These are phyloP conservation scores for Ascidia mentula DNA, from an alignment of 23 tunicate genomes.

Conservation along the genomic window DNA sequence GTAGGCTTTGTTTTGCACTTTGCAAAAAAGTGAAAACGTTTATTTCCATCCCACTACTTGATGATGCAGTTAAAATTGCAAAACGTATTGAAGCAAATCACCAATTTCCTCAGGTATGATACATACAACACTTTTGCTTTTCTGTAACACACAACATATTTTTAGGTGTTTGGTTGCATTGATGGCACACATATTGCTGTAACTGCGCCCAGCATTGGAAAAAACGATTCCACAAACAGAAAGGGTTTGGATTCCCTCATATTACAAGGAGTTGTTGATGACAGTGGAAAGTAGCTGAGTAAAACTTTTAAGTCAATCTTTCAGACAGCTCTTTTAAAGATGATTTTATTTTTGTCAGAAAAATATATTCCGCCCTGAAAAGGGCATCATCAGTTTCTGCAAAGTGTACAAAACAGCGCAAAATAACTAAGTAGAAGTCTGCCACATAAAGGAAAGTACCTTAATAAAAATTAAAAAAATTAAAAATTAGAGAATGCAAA, in stretches of 20 bases:
- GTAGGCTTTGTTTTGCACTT: constrained; percentile 21
- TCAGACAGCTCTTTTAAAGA: no score
- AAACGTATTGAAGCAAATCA: neutral
- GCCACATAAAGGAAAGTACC: no score
- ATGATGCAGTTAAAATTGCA: constrained; percentile 25
- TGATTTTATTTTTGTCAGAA: no score
- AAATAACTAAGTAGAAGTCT: no score
- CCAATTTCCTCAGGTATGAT: constrained; percentile 11
- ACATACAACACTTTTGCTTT: neutral
- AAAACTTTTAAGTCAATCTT: no score
- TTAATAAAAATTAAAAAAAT: no score
- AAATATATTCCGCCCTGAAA: no score
- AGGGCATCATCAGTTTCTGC: no score
- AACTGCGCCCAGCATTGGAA: constrained; percentile 28
- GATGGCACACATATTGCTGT: constrained; percentile 16
- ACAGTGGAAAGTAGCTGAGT: no score
- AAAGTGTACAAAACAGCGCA: no score
- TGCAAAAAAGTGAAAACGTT: neutral
- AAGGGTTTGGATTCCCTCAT: constrained; percentile 27
- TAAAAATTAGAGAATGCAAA: no score
- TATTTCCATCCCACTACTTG: constrained; percentile 4
- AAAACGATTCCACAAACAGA: constrained; percentile 24
- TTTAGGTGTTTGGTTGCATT: constrained; percentile 21
- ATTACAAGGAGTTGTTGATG: constrained; percentile 23
- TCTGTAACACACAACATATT: neutral